Evolutionary conservation across 2,888 invertebrate species (phyloP).

Genomic region (Heliconius ismenius): DNA sequence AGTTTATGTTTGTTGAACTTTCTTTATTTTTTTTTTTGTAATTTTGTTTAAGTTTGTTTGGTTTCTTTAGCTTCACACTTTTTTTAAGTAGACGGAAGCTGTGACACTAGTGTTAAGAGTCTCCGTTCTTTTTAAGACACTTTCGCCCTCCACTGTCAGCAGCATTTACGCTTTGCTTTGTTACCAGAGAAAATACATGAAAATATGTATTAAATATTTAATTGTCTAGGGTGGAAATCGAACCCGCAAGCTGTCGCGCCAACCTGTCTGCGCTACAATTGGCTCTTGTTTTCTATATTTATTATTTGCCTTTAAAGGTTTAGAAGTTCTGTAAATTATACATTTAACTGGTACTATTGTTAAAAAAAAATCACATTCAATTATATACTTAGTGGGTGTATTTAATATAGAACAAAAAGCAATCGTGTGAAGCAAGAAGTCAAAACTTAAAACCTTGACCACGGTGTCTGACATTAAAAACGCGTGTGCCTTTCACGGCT

Average conservation of each 20-base stretch:
- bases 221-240: no score
- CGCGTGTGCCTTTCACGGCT: slow-evolving; percentile 76
- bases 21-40: slow-evolving; percentile 36
- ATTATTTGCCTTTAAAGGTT: neutral
- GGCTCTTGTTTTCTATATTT: neutral
- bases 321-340: neutral
- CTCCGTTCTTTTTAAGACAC: no score
- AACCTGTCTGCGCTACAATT: rapidly evolving
- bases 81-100: no score
- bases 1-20: slow-evolving; percentile 48
- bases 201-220: no score
- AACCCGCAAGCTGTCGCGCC: no score
- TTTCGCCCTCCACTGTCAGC: no score
- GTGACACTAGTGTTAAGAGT: no score
- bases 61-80: no score
- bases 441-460: slow-evolving; percentile 77
- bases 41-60: neutral
- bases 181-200: no score
- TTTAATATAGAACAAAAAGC: slow-evolving; percentile 31
- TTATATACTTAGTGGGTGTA: slow-evolving; percentile 5
- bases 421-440: slow-evolving; percentile 66
- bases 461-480: slow-evolving; percentile 76
- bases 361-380: slow-evolving; percentile 1
- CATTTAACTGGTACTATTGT: neutral
- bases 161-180: no score